Evolutionary conservation across 23 tunicate genomes (phyloP), one percentile per base, ranked within the genome.

Genomic region (Corella eumyota): DNA sequence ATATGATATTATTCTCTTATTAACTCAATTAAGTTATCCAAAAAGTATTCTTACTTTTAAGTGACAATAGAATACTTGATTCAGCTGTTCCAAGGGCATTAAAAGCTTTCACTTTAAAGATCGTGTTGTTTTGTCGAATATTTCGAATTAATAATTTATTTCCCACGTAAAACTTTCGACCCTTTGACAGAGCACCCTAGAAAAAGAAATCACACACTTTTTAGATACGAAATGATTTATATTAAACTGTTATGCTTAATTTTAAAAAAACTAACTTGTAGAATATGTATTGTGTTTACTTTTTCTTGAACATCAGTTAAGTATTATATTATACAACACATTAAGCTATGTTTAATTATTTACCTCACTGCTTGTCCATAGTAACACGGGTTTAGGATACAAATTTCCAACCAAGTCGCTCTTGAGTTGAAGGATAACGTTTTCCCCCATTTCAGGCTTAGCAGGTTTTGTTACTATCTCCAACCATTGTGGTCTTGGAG

Each of bases 71-170:
- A n/a, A n/a, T n/a, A n/a, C n/a, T n/a, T n/a, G n/a, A n/a, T n/a
- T n/a, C n/a, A n/a, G 73, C 73, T 11, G 50, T 30, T 29, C 73
- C 73, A 33, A 68, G 73, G 1, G 73, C 73, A 45, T 68, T 68
- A 34, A 68, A 68, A 1, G 73, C 73, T 34, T 68, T 62, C 11
- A 68, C 73, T 68, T 35, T 54, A 54, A 34, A 68, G 1, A 50
- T 50, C 25, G 73, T 54, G 28, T 68, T 54, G 28, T 68, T 68
- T 9, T 33, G 63, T 11, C 24, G 58, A 6, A 51, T 35, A 32
- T 68, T 54, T 54, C 73, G 73, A 23, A 68, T 19, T n/a, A 53
- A 32, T 1, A 68, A 7, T 34, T 54, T 53, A 46, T 68, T 68
- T 24, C 73, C 73, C 44, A 68, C 73, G 36, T 48, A 68, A 33